Percentiles rank a stretch among this genome's conserved stretches.
Evolutionary conservation across 1,140 invertebrate genomes (phyloP).

Genomic region (Manduca sexta): DNA sequence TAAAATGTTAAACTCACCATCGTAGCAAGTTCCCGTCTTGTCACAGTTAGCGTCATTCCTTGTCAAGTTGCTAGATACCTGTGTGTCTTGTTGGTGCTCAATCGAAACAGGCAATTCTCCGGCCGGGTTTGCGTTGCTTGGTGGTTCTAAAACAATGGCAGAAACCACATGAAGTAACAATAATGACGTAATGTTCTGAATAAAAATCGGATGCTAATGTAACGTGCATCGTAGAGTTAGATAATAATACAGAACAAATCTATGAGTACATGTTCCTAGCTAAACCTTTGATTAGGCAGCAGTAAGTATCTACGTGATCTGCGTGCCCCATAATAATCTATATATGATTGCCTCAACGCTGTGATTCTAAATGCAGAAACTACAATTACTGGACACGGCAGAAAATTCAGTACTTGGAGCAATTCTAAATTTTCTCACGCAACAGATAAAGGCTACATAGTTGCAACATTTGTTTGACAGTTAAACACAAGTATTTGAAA

Average conservation of each 20-base stretch:
- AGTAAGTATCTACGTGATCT: slow-evolving; percentile 15
- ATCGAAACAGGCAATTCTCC: slow-evolving; percentile 80
- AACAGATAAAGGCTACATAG: slow-evolving; percentile 30
- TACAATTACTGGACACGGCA: slow-evolving; percentile 45
- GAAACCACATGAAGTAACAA: neutral
- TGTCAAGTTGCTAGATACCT: slow-evolving; percentile 78
- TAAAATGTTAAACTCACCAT: slow-evolving; percentile 77
- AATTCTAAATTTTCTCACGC: slow-evolving; percentile 60
- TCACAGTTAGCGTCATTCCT: slow-evolving; percentile 91
- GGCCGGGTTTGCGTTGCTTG: slow-evolving; percentile 46
- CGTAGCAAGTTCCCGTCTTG: slow-evolving; percentile 95
- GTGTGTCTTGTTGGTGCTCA: slow-evolving; percentile 81
- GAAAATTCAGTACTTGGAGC: slow-evolving; percentile 36
- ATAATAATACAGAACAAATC: slow-evolving; percentile 18
- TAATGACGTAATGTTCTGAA: no score
- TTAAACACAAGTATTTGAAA: no score
- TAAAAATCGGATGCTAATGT: neutral
- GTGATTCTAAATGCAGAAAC: slow-evolving; percentile 39
- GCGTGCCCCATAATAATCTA: slow-evolving; percentile 50
- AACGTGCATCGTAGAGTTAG: slow-evolving; percentile 3
- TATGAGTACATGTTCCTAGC: slow-evolving; percentile 11
- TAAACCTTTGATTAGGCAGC: slow-evolving; percentile 28
- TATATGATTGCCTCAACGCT: slow-evolving; percentile 45
- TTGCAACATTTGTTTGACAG: no score
- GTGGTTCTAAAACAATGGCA: slow-evolving; percentile 45